phyloP scores from a whole-genome alignment of 2,888 invertebrate species.

The Drosophila austrosaltans region DNA sequence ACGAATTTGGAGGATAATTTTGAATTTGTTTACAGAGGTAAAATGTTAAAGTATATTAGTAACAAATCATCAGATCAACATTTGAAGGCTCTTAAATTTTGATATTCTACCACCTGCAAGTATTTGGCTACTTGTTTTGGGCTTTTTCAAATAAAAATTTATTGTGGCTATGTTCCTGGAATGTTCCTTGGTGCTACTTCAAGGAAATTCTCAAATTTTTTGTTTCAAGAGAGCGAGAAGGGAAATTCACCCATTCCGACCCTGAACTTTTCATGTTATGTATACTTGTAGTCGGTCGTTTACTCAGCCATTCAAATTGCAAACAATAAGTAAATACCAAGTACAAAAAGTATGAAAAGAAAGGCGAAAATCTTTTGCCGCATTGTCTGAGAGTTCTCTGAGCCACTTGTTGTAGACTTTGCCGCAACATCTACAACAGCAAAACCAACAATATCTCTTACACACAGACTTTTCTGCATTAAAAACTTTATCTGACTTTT shows the following conservation, averaged over 20 bases:
- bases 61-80: background rate
- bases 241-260: background rate
- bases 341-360: conserved; percentile 8
- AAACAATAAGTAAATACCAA: conserved; percentile 17
- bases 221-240: background rate
- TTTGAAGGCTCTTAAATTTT: background rate
- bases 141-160: too few relatives aligned
- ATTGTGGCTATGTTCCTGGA: background rate
- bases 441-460: conserved; percentile 10
- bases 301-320: conserved; percentile 11
- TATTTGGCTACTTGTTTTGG: too few relatives aligned
- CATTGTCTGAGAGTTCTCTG: conserved; percentile 32
- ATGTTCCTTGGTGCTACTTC: background rate
- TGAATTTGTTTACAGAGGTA: background rate
- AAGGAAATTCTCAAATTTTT: background rate
- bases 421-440: conserved; percentile 43
- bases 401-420: conserved; percentile 63
- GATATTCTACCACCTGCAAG: too few relatives aligned
- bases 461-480: background rate
- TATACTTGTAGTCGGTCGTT: background rate
- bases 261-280: conserved; percentile 5
- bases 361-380: conserved; percentile 32
- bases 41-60: background rate
- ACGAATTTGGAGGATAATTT: background rate
- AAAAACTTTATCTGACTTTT: conserved; percentile 12